Evolutionary conservation across 1,140 invertebrate genomes (phyloP), one percentile per base, ranked within the genome.

Genomic region (Drosophila albomicans): DNA sequence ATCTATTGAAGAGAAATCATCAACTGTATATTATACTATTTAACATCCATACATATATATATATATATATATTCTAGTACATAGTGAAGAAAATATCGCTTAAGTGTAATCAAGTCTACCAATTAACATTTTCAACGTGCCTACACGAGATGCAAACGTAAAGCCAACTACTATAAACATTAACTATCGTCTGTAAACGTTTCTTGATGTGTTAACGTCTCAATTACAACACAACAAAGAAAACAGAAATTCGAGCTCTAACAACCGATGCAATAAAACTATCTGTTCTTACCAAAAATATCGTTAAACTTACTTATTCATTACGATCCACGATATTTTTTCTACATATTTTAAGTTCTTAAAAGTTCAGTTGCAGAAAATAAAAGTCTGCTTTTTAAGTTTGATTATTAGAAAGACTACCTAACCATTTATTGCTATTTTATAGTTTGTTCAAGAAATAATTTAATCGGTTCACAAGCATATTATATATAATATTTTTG

Each of bases 91-190:
- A 32, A 49, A 11, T 71, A 67, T 46, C 48, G 48, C 35, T 52
- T 73, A 67, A 73, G 70, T 73, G 28, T 68, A 68, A 61, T 28
- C 70, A 5, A 75, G 72, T 70, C 72, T 75, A 75, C 58, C 66
- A 75, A 41, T 1, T 49, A 69, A 57, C 8, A 38, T 74, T 56
- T 43, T 51, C 13, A 61, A 68, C 49, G 64, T 74, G 65, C 64
- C 64, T 74, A 57, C 41, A 49, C 54, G 35, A 10, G 43, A 46
- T 15, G 54, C 49, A 15, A 15, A 15, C 15, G 15, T 62, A 13
- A 15, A 62, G 16, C n/a, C 11, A 13, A 43, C 20, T 25, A 43
- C 35, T 38, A 6, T 43, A 43, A 43, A 13, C 41, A 41, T 41
- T 10, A 41, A n/a, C 38, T 43, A 13, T 43, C 20, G 41, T 13